Evolutionary conservation across 2,888 invertebrate species (phyloP), one percentile per base, ranked within the genome.

Genomic region (Cotesia congregata): DNA sequence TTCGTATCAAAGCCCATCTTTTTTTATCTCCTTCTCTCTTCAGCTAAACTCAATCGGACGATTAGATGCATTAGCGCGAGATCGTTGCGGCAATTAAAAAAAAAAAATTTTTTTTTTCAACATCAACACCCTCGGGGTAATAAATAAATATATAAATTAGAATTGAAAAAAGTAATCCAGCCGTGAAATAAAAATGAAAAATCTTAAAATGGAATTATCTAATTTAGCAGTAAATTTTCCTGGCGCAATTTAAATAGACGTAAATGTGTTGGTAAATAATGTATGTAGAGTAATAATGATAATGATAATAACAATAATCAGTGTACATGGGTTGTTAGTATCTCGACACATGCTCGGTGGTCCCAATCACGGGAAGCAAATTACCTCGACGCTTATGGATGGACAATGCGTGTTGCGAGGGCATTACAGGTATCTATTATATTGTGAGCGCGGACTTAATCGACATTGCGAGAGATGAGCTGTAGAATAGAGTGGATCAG

Each of bases 381-480:
- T 79, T 75, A 72, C 75, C 64, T 69, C 65, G 72, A 73, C 78
- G 72, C 61, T 74, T 76, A 76, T 67, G 68, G 78, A 78, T 78
- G 75, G 78, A 77, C 78, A 79, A 79, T 79, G 78, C 78, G 78
- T 75, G 78, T 77, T 79, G 71, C 78, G 60, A 77, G 77, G 69
- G 73, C 76, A 79, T 79, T 77, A 79, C 77, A 75, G 67, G 75
- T 75, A 81, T 82, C 78, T 80, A 78, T 79, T 79, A 82, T 82
- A 82, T 80, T 80, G 80, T 80, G 79, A 82, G 77, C 79, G 76
- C 78, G 79, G 79, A 82, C 81, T 83, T 81, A 81, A 83, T 82
- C 82, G 82, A 82, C 79, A 67, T 71, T 71, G 76, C 67, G 76
- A 50, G 73, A 72, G 72, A 12, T 50, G 50, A 12, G 50, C 12